phyloP scores from a whole-genome alignment of 2,113 vertebrate species.

The Aptenodytes patagonicus region DNA sequence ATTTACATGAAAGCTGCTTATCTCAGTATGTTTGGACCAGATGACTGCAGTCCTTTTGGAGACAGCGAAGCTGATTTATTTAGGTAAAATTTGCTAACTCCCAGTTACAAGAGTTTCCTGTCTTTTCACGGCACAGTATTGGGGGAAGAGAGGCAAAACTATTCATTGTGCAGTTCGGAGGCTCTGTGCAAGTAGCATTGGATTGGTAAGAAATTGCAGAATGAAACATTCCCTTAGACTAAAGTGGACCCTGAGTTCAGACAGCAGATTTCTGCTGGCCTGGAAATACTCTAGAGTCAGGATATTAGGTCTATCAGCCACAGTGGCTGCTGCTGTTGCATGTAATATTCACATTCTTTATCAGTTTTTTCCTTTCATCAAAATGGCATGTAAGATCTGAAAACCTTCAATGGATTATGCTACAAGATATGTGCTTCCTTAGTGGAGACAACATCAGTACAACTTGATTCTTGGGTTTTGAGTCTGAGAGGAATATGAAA shows the following conservation, averaged over 20 bases:
- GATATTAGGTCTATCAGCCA: background rate
- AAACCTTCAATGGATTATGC: background rate
- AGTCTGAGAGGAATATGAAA: background rate
- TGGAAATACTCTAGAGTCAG: background rate
- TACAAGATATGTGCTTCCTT: background rate
- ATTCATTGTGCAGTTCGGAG: background rate
- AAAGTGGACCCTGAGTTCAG: background rate
- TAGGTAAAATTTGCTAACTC: constrained; percentile 77
- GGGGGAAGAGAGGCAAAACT: background rate
- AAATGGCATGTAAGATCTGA: background rate
- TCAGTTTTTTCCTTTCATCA: background rate
- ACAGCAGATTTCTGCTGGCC: background rate
- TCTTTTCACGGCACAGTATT: background rate
- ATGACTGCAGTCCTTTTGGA: constrained; percentile 90
- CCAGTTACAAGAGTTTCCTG: background rate
- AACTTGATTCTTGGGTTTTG: background rate
- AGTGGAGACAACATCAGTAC: background rate
- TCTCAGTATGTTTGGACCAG: constrained; percentile 92
- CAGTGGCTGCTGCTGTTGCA: background rate
- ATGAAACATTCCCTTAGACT: background rate
- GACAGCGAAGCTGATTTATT: constrained; percentile 87
- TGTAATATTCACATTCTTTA: background rate
- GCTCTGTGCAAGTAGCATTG: background rate
- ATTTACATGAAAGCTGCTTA: constrained; percentile 98
- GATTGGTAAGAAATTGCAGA: background rate